Base-by-base conservation (phyloP, 2,113 vertebrate species). In the Phylloscopus whistleri region DNA sequence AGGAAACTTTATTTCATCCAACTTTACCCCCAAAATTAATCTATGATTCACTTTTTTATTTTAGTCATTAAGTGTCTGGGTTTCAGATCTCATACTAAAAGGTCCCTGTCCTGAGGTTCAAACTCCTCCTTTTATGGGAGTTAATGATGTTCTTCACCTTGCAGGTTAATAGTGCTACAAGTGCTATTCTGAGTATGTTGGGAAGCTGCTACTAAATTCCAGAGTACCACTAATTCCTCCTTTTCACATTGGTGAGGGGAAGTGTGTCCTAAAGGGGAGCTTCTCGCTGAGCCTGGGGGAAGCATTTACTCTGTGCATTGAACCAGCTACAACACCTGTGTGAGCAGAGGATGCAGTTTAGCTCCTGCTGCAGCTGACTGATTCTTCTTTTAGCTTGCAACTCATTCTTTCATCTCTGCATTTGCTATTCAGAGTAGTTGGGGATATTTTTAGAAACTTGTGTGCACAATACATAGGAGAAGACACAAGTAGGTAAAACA, bases 1-100 rank as follows among this genome's bases (percentile, higher is more conserved):
- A 92, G 74, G 94, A 92, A 95, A 95, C 68, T 90, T 93, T 74
- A 80, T 96, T 93, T 92, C 72, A 93, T 95, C 88, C 74, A 92
- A 81, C 66, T 96, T 96, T 92, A 64, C 52, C 87, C 76, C 21
- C 55, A 77, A 94, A 94, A 78, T 70, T 62, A 93, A 91, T 82
- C 86, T 66, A 31, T 33, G 7, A 73, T 89, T 94, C 53, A 1
- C 35, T 69, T 55, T 92, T 93, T 89, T 82, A 63, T 83, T 94
- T 92, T 43, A 94, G 87, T 83, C 52, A 67, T 94, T 87, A 85
- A 82, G 63, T 37, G 30, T 28, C 49, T 79, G 35, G 30, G 55
- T 89, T 95, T 96, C 63, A 92, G 90, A 75, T 90, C 79, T 89
- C 31, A 14, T 27, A 13, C 39, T 60, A 27, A 92, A 95, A 77